Evolutionary conservation across 2,888 invertebrate species (phyloP).

Genomic region (Congeria kusceri): DNA sequence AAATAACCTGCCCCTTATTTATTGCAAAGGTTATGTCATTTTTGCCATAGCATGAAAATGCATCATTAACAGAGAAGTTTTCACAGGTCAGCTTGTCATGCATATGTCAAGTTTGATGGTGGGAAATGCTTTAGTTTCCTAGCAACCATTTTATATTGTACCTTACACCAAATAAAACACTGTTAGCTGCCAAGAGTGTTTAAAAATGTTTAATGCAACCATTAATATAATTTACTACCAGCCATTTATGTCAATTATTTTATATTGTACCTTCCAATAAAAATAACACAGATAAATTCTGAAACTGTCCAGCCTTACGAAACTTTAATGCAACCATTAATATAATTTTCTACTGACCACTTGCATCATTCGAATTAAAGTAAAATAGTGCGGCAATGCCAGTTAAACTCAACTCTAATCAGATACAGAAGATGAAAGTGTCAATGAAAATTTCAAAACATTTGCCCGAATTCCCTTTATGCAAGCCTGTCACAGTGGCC

Average conservation of each 20-base stretch:
- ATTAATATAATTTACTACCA: too few species aligned
- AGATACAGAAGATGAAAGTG: not conserved
- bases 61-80: slow-evolving; percentile 52
- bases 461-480: slow-evolving; percentile 28
- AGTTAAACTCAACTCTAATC: slow-evolving; percentile 11
- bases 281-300: not conserved
- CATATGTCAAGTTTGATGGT: slow-evolving; percentile 22
- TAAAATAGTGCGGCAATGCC: slow-evolving; percentile 12
- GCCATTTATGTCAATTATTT: too few species aligned
- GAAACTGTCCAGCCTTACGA: not conserved
- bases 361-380: not conserved
- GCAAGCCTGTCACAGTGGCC: slow-evolving; percentile 54
- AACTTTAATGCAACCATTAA: slow-evolving; percentile 13
- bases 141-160: slow-evolving; percentile 36
- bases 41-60: slow-evolving; percentile 55
- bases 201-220: too few species aligned
- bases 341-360: slow-evolving; percentile 12
- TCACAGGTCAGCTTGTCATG: slow-evolving; percentile 50
- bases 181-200: too few species aligned
- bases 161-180: not conserved
- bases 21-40: slow-evolving; percentile 55
- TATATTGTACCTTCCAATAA: too few species aligned
- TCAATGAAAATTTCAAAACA: slow-evolving; percentile 28
- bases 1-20: slow-evolving; percentile 63
- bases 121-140: slow-evolving; percentile 32